Evolutionary conservation across 2,113 vertebrate species (phyloP).

Genomic region (Corythornis vintsioides): DNA sequence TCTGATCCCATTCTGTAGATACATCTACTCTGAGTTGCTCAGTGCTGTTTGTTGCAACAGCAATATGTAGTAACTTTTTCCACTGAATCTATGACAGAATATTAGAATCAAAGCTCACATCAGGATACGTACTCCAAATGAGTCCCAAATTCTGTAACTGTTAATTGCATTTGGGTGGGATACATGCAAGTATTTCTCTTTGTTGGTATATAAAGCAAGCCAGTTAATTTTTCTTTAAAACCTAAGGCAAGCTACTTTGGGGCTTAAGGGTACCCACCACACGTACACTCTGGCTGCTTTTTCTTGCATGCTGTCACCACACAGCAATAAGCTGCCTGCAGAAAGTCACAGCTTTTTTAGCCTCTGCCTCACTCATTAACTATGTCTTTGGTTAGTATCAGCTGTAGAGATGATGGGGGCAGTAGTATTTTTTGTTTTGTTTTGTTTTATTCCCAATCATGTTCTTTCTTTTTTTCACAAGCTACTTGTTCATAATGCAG

Average conservation of each 20-base stretch:
- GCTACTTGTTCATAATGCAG: background rate
- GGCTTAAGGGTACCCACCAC: background rate
- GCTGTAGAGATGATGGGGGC: background rate
- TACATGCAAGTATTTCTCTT: background rate
- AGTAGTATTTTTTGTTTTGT: background rate
- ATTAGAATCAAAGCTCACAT: background rate
- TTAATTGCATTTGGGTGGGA: background rate
- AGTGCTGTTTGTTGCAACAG: background rate
- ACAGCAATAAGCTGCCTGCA: background rate
- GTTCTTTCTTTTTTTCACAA: background rate
- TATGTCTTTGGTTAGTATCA: background rate
- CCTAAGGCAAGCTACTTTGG: background rate
- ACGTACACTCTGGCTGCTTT: background rate
- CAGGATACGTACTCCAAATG: background rate
- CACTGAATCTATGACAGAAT: background rate
- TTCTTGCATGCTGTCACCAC: background rate
- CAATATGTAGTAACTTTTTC: background rate
- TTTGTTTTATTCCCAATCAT: background rate
- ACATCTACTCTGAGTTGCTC: background rate
- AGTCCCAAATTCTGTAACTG: background rate
- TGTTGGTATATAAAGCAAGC: background rate
- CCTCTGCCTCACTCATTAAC: background rate
- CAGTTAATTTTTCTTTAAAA: background rate
- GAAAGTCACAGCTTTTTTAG: background rate
- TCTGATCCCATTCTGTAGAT: background rate